Evolutionary conservation across 2,797 vertebrate species (phyloP).

Genomic region (Gambusia yucatana): DNA sequence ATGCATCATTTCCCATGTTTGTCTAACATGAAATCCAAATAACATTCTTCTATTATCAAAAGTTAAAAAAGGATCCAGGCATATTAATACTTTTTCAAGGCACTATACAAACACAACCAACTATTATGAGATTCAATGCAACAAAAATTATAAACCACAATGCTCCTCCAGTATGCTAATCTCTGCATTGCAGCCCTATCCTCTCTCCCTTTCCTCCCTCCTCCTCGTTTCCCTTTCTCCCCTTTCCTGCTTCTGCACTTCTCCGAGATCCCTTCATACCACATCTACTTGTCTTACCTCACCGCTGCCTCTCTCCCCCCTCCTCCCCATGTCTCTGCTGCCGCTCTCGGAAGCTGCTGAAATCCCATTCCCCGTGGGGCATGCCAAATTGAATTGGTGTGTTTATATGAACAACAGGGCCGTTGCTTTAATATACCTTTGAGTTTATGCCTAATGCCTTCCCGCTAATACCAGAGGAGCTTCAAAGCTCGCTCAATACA

Average conservation of each 20-base stretch:
- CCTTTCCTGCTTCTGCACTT: conserved; percentile 24
- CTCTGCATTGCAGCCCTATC: conserved; percentile 29
- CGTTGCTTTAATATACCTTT: conserved; percentile 90
- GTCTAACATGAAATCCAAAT: neutral
- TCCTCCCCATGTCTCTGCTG: conserved; percentile 11
- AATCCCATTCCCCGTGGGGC: conserved; percentile 92
- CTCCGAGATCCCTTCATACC: conserved; percentile 52
- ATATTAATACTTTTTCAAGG: neutral
- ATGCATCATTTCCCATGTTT: neutral
- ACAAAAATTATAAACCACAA: conserved; percentile 43
- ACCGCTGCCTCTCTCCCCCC: conserved; percentile 28
- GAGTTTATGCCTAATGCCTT: conserved; percentile 84
- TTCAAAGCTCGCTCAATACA: conserved; percentile 50
- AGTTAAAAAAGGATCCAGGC: neutral
- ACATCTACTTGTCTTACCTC: conserved; percentile 59
- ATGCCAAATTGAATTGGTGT: conserved; percentile 90
- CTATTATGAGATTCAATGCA: conserved; percentile 54
- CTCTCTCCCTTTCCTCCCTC: conserved; percentile 1
- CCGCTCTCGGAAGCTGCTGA: conserved; percentile 67
- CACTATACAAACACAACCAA: conserved; percentile 2
- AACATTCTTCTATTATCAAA: neutral
- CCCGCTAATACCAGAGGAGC: conserved; percentile 73
- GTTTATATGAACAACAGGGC: conserved; percentile 89
- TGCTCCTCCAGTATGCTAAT: conserved; percentile 46
- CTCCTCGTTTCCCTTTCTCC: conserved; percentile 3